Conservation (phyloP, 23 tunicate genomes). For the Diplosoma virens region DNA sequence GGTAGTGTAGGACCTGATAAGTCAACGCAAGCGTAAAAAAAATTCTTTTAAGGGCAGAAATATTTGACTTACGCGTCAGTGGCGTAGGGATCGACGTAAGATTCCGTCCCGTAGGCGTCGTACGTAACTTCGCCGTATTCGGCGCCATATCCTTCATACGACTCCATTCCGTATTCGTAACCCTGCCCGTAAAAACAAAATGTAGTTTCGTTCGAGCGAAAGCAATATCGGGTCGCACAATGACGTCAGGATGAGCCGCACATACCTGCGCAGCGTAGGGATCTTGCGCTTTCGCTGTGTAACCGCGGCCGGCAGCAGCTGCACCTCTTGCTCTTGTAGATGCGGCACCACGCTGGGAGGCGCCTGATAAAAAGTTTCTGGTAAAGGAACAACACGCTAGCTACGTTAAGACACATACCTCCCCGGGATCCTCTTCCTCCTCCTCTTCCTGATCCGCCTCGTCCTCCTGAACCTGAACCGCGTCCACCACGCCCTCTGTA, state of each 20-base stretch:
- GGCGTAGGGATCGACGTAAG: constrained; percentile 28
- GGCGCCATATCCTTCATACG: constrained; percentile 50
- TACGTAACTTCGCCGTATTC: constrained; percentile 2
- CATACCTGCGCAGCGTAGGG: constrained; percentile 7
- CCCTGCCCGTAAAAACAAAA: neutral
- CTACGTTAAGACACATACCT: too few species aligned
- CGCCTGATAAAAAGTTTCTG: neutral
- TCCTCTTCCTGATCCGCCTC: neutral
- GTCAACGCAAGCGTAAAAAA: neutral
- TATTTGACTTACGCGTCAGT: constrained; percentile 55
- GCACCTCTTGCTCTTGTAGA: neutral
- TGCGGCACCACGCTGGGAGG: constrained; percentile 5
- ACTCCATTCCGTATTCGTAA: constrained; percentile 3
- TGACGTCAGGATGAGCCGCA: neutral
- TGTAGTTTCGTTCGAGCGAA: neutral
- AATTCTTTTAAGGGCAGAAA: neutral
- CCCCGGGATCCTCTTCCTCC: constrained; percentile 3
- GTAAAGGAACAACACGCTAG: too few species aligned
- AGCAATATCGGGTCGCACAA: neutral
- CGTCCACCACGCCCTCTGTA: constrained; percentile 15
- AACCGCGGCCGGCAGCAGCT: neutral
- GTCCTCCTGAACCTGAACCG: constrained; percentile 35
- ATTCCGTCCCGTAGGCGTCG: constrained; percentile 6
- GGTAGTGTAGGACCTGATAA: constrained; percentile 8
- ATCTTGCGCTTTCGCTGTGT: neutral